phyloP scores from a whole-genome alignment of 2,797 vertebrate species.

The Leptoclinus maculatus region DNA sequence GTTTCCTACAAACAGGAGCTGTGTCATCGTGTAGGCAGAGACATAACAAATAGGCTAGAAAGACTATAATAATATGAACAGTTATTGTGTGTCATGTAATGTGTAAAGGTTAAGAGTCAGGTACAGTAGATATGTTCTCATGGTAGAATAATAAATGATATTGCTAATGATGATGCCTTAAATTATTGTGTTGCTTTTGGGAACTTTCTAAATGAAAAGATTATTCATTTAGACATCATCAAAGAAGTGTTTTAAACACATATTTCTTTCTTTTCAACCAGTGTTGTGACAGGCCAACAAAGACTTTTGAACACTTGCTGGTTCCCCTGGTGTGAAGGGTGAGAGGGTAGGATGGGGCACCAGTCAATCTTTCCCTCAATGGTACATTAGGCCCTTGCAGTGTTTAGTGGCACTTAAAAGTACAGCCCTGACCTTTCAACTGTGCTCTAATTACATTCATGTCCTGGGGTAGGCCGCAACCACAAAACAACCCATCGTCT shows the following conservation, averaged over 20 bases:
- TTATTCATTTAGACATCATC: conserved; percentile 45
- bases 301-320: conserved; percentile 57
- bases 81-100: neutral
- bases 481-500: conserved; percentile 80
- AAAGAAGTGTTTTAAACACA: conserved; percentile 49
- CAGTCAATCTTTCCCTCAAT: conserved; percentile 75
- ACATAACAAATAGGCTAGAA: neutral
- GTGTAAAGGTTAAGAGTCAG: neutral
- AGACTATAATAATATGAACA: neutral
- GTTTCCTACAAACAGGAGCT: neutral
- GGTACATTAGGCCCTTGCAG: conserved; percentile 78
- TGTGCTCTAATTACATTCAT: conserved; percentile 86
- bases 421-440: conserved; percentile 82
- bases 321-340: conserved; percentile 55
- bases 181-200: neutral
- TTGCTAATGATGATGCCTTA: neutral
- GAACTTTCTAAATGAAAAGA: conserved; percentile 4
- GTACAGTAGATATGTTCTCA: neutral
- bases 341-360: conserved; percentile 61
- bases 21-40: neutral
- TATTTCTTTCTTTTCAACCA: conserved; percentile 52
- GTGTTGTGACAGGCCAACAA: conserved; percentile 66
- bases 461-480: conserved; percentile 78
- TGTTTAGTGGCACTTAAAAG: conserved; percentile 78
- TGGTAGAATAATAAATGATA: neutral